Base-by-base conservation (phyloP, 2,797 vertebrate species). In the Natrix natrix region DNA sequence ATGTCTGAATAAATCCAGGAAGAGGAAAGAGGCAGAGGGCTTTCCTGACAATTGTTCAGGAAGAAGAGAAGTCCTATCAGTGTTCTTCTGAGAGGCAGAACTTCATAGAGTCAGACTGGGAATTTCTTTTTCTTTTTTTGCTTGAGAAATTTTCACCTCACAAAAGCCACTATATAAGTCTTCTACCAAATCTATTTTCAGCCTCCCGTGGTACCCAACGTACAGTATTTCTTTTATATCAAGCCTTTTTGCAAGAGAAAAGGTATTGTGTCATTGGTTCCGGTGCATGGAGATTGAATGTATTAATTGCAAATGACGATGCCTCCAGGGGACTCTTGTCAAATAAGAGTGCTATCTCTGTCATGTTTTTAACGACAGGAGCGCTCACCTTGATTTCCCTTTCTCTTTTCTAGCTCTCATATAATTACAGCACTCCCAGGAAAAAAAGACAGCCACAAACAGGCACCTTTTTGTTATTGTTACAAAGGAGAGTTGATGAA, bases 211-310 rank as follows among this genome's bases (percentile, higher is more conserved):
- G 59, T n/a, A 63, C 63, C 54, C 16, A 90, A 61, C 26, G 12
- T 91, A 43, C 43, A 43, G 43, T 43, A 93, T 87, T 94, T 94
- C 83, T 63, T 95, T 92, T 91, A 54, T 91, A 94, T 52, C 52
- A 94, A 93, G 57, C 66, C 37, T 94, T 94, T 94, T 89, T 91
- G 87, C 32, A 78, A 17, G 48, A 63, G 26, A 24, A n/a, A 74
- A n/a, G 28, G 22, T 88, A 43, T 86, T 87, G 16, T 6, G 6
- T 93, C 91, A 55, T 90, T 32, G 24, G 7, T 78, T 87, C 48
- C 87, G 37, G 61, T n/a, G 26, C 43, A 61, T 63, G 88, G 55
- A 87, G 94, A 89, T 37, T 37, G 89, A 87, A 93, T 54, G 52
- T 56, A 66, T 22, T 93, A 93, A 74, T 88, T 88, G 93, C 89